phyloP scores from a whole-genome alignment of 2,797 vertebrate genomes.

The Platyrinchus mystaceus region DNA sequence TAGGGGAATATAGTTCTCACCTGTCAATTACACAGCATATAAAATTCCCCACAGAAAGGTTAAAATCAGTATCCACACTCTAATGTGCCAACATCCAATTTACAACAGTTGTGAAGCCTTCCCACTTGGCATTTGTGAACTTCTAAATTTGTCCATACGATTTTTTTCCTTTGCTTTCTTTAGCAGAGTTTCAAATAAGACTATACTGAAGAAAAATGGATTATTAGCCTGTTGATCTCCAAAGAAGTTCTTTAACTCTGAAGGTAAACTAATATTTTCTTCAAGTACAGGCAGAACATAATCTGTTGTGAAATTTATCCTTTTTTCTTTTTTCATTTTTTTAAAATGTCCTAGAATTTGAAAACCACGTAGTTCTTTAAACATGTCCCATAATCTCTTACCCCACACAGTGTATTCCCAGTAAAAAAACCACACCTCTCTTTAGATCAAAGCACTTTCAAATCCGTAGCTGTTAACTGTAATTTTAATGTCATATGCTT shows the following conservation, averaged over 20 bases:
- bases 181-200: not conserved
- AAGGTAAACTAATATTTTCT: not conserved
- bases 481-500: not conserved
- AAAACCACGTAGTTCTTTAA: not conserved
- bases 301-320: not conserved
- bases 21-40: not conserved
- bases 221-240: not conserved
- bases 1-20: not conserved
- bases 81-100: slow-evolving; percentile 14
- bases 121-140: not conserved
- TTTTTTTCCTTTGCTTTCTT: not conserved
- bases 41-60: not conserved
- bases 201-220: not conserved
- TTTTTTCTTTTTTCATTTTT: not conserved
- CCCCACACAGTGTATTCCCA: not conserved
- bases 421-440: not conserved
- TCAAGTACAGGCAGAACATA: not conserved
- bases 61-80: slow-evolving; percentile 1
- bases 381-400: not conserved
- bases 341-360: not conserved
- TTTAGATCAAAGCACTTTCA: not conserved
- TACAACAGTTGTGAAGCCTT: not conserved
- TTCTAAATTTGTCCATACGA: not conserved
- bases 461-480: not conserved
- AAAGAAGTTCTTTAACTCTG: not conserved